Evolutionary conservation across 2,113 vertebrate genomes (phyloP), one percentile per base, ranked within the genome.

Genomic region (Shinisaurus crocodilurus): DNA sequence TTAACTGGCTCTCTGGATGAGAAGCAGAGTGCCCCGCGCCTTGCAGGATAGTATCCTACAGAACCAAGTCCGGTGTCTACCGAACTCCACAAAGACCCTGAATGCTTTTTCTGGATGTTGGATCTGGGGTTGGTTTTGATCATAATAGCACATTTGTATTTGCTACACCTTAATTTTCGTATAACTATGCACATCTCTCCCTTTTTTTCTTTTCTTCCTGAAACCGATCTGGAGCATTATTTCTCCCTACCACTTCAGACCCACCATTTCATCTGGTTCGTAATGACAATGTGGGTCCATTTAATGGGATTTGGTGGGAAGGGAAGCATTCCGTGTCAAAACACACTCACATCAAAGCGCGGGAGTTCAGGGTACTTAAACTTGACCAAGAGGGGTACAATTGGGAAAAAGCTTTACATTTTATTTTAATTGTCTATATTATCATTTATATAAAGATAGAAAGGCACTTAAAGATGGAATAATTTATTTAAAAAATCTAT

Each of bases 401-500:
- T 96, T 98, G 95, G 92, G 94, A 94, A 97, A 72, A 96, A 97
- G 96, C 96, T 96, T 97, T 96, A 96, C 94, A 93, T 94, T 95
- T 90, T 84, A 84, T 96, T 96, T 97, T 93, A 93, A 96, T 97
- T 96, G 95, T 97, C 98, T 98, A 98, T 98, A 98, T 98, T 98
- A 97, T 97, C 98, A 98, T 97, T 98, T 98, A 97, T 98, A 98
- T 96, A 85, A 90, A 95, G 96, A 98, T 95, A 98, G 97, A 97
- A 63, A 97, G 97, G 97, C 97, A 98, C 97, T 98, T 97, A 98
- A 98, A 97, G 97, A 98, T 96, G 98, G 96, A 97, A 96, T 98
- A 97, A 97, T 98, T 98, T 98, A 98, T 98, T n/a, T 98, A 98
- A 96, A 98, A 97, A 97, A 93, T 97, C 94, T 97, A 98, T 97